Evolutionary conservation across 2,888 invertebrate species (phyloP).

Genomic region (Strigamia crassipes): DNA sequence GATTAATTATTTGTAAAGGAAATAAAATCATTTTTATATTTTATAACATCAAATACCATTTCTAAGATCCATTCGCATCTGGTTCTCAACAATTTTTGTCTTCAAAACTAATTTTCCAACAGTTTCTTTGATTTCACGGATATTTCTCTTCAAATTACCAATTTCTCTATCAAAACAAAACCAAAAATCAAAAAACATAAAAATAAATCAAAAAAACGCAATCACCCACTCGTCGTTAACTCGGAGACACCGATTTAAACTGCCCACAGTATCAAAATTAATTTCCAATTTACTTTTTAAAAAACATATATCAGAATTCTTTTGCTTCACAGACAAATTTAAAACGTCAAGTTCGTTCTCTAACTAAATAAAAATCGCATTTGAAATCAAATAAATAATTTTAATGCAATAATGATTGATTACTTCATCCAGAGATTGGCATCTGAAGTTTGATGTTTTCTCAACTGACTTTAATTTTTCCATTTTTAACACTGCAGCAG

Average conservation of each 20-base stretch:
- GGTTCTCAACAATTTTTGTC: background rate
- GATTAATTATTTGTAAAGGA: background rate
- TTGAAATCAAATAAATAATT: background rate
- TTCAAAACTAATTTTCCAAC: background rate
- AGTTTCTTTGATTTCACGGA: background rate
- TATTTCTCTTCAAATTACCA: background rate
- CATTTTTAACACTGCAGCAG: background rate
- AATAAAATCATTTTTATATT: background rate
- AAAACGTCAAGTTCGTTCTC: background rate
- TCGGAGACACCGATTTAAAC: background rate
- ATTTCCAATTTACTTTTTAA: background rate
- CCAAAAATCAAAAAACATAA: background rate
- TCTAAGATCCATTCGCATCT: background rate
- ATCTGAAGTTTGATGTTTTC: background rate
- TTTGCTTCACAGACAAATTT: background rate
- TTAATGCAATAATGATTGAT: background rate
- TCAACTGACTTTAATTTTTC: background rate
- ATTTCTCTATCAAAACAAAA: background rate
- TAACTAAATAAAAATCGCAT: background rate
- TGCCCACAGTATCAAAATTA: background rate
- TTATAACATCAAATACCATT: background rate
- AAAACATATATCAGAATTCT: background rate
- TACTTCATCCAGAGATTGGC: background rate
- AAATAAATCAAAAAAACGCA: background rate
- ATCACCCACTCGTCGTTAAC: constrained; percentile 2